Percentiles rank a stretch among this genome's conserved stretches.
Conservation (phyloP, 2,888 invertebrate species). For the Caenorhabditis angaria region DNA sequence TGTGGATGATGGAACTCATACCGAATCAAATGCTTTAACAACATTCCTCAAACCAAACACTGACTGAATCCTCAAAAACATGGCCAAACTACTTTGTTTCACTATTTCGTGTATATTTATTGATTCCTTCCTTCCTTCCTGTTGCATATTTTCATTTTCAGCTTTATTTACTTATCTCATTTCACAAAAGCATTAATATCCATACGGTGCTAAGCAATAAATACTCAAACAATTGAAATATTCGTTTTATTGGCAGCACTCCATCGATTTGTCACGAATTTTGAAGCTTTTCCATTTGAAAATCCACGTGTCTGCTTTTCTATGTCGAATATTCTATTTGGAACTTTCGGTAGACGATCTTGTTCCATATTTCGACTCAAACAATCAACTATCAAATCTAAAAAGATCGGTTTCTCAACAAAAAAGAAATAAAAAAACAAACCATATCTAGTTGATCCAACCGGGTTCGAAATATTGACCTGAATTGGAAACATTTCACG, state of each 20-base stretch:
- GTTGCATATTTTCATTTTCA: not conserved
- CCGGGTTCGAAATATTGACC: conserved; percentile 13
- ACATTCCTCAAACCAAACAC: conserved; percentile 66
- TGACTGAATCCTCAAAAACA: no score
- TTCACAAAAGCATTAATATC: no score
- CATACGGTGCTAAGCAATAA: not conserved
- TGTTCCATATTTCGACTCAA: conserved; percentile 31
- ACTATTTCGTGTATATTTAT: not conserved
- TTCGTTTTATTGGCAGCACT: conserved; percentile 42
- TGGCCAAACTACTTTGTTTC: not conserved
- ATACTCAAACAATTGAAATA: conserved; percentile 8
- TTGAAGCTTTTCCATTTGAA: conserved; percentile 21
- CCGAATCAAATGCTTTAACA: conserved; percentile 68
- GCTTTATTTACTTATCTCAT: not conserved
- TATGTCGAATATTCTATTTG: conserved; percentile 27
- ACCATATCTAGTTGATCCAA: conserved; percentile 22
- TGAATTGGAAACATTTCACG: conserved; percentile 26
- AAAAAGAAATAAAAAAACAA: not conserved
- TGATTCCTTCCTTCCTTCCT: not conserved
- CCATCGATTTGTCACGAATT: conserved; percentile 47
- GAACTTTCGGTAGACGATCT: conserved; percentile 37
- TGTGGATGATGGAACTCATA: conserved; percentile 38
- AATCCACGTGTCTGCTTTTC: conserved; percentile 34
- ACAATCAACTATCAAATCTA: conserved; percentile 31
- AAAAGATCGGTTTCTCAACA: not conserved